Conservation (phyloP, 2,113 vertebrate genomes). For the Acrocephalus kingi region DNA sequence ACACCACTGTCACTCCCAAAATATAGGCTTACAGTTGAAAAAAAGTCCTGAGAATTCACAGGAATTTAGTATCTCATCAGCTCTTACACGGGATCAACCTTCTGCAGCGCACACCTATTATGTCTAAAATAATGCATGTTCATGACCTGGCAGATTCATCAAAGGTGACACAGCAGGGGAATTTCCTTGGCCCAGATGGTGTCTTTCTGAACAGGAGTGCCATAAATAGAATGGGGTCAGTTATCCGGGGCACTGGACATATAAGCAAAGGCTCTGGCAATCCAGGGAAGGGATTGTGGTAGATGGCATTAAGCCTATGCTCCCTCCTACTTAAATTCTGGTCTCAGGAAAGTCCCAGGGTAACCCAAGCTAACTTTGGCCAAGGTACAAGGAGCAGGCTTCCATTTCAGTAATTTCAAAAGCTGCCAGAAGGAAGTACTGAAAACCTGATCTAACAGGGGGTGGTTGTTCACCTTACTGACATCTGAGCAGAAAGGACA, state of each 20-base stretch:
- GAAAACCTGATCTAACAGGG: background rate
- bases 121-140: background rate
- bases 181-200: background rate
- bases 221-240: background rate
- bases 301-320: background rate
- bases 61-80: background rate
- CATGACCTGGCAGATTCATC: background rate
- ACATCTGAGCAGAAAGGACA: background rate
- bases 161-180: background rate
- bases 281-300: background rate
- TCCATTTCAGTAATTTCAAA: background rate
- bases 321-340: background rate
- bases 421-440: background rate
- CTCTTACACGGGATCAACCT: background rate
- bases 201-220: background rate
- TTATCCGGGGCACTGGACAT: background rate
- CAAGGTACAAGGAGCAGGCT: background rate
- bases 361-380: background rate
- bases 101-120: background rate
- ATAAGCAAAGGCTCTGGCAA: background rate
- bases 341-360: background rate
- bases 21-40: background rate
- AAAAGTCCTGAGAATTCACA: constrained; percentile 12
- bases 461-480: background rate
- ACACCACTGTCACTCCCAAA: background rate